A percentile compares a stretch with the other conserved stretches of the same genome.
These are phyloP conservation scores for Drosophila mercatorum DNA, from an alignment of 2,888 invertebrate species.

Conservation along the genomic window DNA sequence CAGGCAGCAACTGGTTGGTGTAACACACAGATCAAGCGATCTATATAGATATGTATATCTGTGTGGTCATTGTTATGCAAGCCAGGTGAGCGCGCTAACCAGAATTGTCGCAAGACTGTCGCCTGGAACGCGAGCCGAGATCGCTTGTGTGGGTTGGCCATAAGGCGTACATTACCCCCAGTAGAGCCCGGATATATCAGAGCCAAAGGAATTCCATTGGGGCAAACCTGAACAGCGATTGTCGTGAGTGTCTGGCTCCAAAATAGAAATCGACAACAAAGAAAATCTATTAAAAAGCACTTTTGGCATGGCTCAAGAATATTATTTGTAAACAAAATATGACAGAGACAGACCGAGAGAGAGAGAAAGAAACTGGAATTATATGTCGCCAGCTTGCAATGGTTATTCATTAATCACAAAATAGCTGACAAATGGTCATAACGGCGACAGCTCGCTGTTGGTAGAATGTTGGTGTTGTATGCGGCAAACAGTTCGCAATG, in stretches of 20 bases:
- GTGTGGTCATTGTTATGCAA: constrained; percentile 54
- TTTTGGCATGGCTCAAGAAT: constrained; percentile 43
- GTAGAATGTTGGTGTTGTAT: constrained; percentile 34
- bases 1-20: constrained; percentile 29
- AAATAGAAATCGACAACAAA: constrained; percentile 34
- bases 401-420: constrained; percentile 69
- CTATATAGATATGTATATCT: constrained; percentile 28
- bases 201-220: constrained; percentile 44
- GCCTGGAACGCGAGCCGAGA: constrained; percentile 12
- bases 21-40: constrained; percentile 19
- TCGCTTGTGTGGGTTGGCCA: constrained; percentile 53
- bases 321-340: constrained; percentile 29
- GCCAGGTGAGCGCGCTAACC: constrained; percentile 40
- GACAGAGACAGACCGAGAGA: not conserved
- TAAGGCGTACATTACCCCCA: constrained; percentile 71
- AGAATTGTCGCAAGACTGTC: constrained; percentile 69
- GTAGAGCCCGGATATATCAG: constrained; percentile 59
- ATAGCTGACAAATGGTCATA: constrained; percentile 73
- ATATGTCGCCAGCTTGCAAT: constrained; percentile 65
- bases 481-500: constrained; percentile 31
- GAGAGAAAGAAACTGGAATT: constrained; percentile 34
- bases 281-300: constrained; percentile 50
- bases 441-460: constrained; percentile 55
- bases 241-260: constrained; percentile 37
- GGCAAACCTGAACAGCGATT: constrained; percentile 27